Evolutionary conservation across 2,888 invertebrate species (phyloP).

Genomic region (Drosophila monieri): DNA sequence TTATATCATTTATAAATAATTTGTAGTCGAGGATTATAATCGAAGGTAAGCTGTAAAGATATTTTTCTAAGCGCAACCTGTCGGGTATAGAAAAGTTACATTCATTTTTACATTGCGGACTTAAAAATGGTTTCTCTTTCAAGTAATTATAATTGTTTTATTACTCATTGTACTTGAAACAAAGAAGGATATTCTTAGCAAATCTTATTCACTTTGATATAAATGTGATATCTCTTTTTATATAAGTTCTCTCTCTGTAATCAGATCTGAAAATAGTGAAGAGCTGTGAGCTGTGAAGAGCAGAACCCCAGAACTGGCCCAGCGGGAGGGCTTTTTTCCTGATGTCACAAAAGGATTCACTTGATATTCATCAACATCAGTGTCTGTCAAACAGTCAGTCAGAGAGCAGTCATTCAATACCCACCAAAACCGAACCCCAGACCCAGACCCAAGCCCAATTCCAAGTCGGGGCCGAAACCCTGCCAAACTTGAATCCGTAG

Average conservation of each 20-base stretch:
- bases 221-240: neutral
- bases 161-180: no score
- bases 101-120: no score
- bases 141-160: no score
- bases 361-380: slow-evolving; percentile 84
- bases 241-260: neutral
- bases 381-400: slow-evolving; percentile 80
- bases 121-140: no score
- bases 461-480: neutral
- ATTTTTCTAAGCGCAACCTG: no score
- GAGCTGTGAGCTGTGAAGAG: slow-evolving; percentile 3
- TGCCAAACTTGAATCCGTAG: slow-evolving; percentile 24
- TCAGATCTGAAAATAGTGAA: slow-evolving; percentile 17
- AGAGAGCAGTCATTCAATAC: slow-evolving; percentile 62
- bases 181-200: no score
- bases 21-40: no score
- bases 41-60: no score
- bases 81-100: no score
- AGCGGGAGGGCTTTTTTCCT: slow-evolving; percentile 76
- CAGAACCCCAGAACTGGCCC: slow-evolving; percentile 52
- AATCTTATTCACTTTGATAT: neutral
- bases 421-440: slow-evolving; percentile 28
- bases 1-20: no score
- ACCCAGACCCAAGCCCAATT: slow-evolving; percentile 10
- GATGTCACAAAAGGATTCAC: slow-evolving; percentile 84